A percentile compares a stretch with the other conserved stretches of the same genome.
These are phyloP conservation scores for Papilio polyxenes DNA, from an alignment of 1,140 invertebrate species.

Conservation along the genomic window DNA sequence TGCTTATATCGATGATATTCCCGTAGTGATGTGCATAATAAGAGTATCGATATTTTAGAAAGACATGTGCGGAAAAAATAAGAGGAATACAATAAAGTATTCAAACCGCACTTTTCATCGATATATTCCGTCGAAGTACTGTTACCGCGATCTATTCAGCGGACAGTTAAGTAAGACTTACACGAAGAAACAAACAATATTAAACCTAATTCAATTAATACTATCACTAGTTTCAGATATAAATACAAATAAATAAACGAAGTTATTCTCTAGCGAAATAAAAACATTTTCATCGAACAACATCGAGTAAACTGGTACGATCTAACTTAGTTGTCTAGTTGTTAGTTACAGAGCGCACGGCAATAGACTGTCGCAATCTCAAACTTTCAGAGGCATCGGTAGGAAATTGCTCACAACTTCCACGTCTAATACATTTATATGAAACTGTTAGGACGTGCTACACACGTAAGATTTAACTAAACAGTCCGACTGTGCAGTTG, in stretches of 20 bases:
- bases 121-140: too few relatives aligned
- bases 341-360: not conserved
- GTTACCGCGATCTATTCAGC: too few relatives aligned
- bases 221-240: not conserved
- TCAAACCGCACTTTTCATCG: too few relatives aligned
- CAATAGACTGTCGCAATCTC: slow-evolving; percentile 11
- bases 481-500: too few relatives aligned
- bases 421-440: slow-evolving; percentile 10
- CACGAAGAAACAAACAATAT: too few relatives aligned
- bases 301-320: slow-evolving; percentile 4
- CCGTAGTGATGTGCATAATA: not conserved
- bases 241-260: not conserved
- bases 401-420: slow-evolving; percentile 22
- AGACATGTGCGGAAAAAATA: too few relatives aligned
- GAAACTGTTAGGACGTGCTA: not conserved
- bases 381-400: not conserved
- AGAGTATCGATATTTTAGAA: not conserved
- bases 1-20: not conserved
- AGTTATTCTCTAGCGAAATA: slow-evolving; percentile 1
- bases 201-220: not conserved
- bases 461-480: too few relatives aligned
- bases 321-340: slow-evolving; percentile 22
- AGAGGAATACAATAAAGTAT: too few relatives aligned
- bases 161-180: too few relatives aligned
- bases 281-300: slow-evolving; percentile 14